These are phyloP conservation scores for Cataglyphis cursor DNA, from an alignment of 2,888 invertebrate genomes.

Conservation along the genomic window DNA sequence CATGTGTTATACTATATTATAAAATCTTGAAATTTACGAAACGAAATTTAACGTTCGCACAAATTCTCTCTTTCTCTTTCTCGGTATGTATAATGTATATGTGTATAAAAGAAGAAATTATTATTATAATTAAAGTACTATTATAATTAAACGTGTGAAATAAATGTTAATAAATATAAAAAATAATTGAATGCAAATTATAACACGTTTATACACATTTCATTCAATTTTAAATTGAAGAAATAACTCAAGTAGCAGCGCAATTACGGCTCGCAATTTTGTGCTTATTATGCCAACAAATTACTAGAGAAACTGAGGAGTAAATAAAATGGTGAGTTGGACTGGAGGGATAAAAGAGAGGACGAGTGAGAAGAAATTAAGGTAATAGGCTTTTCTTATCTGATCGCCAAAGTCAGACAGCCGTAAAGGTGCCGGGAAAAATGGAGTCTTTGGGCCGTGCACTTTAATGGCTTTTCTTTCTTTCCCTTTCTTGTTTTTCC, in stretches of 20 bases:
- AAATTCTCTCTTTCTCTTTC: neutral
- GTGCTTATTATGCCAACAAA: slow-evolving; percentile 12
- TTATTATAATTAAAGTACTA: slow-evolving; percentile 37
- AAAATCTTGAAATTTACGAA: slow-evolving; percentile 18
- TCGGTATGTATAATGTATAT: neutral
- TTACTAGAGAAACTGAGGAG: neutral
- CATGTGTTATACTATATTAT: neutral
- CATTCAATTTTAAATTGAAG: neutral
- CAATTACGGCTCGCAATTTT: slow-evolving; percentile 13
- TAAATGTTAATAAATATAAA: slow-evolving; percentile 4
- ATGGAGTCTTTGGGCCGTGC: slow-evolving; percentile 34
- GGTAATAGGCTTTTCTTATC: slow-evolving; percentile 68
- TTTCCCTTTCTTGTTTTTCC: slow-evolving; percentile 22
- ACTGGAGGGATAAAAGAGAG: slow-evolving; percentile 7
- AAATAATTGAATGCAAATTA: too few relatives aligned
- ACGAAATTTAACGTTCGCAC: slow-evolving; percentile 9
- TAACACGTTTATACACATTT: neutral
- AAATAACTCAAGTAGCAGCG: neutral
- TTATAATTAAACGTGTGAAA: neutral
- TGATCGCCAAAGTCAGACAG: slow-evolving; percentile 65
- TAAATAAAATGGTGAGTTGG: slow-evolving; percentile 35
- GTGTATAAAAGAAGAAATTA: neutral
- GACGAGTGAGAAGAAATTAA: slow-evolving; percentile 63
- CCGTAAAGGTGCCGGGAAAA: slow-evolving; percentile 59
- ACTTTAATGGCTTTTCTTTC: slow-evolving; percentile 46